phyloP scores from a whole-genome alignment of 1,140 invertebrate genomes.

The Globodera ellingtonae region DNA sequence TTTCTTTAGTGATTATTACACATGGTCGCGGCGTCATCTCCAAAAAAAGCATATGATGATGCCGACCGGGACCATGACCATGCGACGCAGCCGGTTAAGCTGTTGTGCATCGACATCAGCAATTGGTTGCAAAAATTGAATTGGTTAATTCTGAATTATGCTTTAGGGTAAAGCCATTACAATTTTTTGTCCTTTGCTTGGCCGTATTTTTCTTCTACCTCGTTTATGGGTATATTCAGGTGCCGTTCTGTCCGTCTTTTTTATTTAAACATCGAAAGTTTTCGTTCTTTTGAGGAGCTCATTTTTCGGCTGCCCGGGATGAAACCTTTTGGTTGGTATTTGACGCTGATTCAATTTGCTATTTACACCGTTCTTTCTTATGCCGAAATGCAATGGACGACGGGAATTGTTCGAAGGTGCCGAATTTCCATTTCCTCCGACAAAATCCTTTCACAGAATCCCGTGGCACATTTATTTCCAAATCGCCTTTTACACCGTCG shows the following conservation, averaged over 20 bases:
- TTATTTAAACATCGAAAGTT: slow-evolving; percentile 20
- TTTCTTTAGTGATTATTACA: no score
- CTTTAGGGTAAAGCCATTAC: slow-evolving; percentile 66
- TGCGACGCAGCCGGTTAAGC: not conserved
- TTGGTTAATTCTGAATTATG: not conserved
- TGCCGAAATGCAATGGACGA: slow-evolving; percentile 74
- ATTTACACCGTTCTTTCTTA: slow-evolving; percentile 82
- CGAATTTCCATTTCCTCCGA: not conserved
- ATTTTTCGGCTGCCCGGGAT: slow-evolving; percentile 87
- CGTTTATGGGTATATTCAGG: slow-evolving; percentile 86
- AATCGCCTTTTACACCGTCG: slow-evolving; percentile 82
- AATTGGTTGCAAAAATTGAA: not conserved
- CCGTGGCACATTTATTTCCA: slow-evolving; percentile 79
- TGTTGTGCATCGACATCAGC: slow-evolving; percentile 3
- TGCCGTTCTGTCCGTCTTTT: slow-evolving; percentile 54
- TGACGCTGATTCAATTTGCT: slow-evolving; percentile 87
- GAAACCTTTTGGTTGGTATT: slow-evolving; percentile 84
- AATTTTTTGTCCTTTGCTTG: slow-evolving; percentile 77
- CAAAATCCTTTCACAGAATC: slow-evolving; percentile 70
- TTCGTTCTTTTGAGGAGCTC: slow-evolving; percentile 74
- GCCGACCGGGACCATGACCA: not conserved
- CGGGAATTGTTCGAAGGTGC: slow-evolving; percentile 73
- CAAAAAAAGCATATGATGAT: not conserved
- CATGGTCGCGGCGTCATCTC: no score
- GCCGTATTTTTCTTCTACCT: slow-evolving; percentile 85